Evolutionary conservation across 1,140 invertebrate species (phyloP), one percentile per base, ranked within the genome.

Genomic region (Trialeurodes vaporariorum): DNA sequence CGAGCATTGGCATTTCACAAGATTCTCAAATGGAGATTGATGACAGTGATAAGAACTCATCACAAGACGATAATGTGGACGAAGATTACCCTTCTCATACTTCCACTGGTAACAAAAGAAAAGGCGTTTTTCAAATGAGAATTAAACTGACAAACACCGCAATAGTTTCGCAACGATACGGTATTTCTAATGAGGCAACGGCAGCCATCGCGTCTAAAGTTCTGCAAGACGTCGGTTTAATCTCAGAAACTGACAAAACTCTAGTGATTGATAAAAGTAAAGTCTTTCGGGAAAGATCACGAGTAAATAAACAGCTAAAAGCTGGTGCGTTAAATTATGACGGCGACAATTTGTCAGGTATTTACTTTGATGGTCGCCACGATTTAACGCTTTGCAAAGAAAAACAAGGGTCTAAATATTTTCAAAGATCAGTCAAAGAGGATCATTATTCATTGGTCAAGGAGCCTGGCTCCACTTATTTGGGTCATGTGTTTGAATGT

Each of bases 71-170:
- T n/a, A 12, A n/a, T n/a, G 49, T 12, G 11, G 11, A 58, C 49
- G n/a, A 58, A 12, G 11, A 11, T n/a, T 11, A n/a, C 11, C 49
- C 49, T 12, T 58, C 49, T 11, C 11, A 11, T 58, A 12, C 49
- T 12, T 58, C 49, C 49, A 12, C 49, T 58, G 11, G 49, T n/a
- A n/a, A n/a, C n/a, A n/a, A n/a, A n/a, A n/a, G n/a, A n/a, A n/a
- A n/a, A n/a, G n/a, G n/a, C n/a, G n/a, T n/a, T 2, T 68, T 23
- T 25, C 69, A 71, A 62, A 71, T 69, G 70, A 58, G 70, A 21
- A 63, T 70, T 62, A 58, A 66, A 65, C 25, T 71, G 24, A 61
- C 27, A 64, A 60, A 63, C 61, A 71, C 70, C 25, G 70, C 65
- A 26, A 40, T 65, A 61, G 64, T 49, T 34, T 68, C 60, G 66